These are phyloP conservation scores for Bhutanitis thaidina DNA, from an alignment of 2,888 invertebrate species.

Conservation along the genomic window DNA sequence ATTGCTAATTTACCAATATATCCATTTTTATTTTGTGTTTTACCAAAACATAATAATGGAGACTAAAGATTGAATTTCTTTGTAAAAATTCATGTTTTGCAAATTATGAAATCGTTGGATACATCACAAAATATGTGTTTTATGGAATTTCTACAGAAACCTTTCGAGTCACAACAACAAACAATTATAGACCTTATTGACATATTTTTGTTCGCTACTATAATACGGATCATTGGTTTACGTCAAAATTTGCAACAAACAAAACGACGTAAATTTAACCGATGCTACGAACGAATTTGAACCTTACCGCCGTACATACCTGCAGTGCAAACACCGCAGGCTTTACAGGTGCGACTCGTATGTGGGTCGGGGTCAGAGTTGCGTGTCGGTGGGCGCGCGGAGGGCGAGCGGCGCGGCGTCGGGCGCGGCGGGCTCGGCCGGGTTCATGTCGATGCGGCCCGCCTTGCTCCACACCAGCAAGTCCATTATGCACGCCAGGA, in stretches of 20 bases:
- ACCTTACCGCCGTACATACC: neutral
- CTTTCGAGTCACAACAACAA: neutral
- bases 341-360: slow-evolving; percentile 55
- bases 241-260: too few relatives aligned
- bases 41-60: too few relatives aligned
- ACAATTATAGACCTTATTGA: neutral
- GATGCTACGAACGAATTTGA: neutral
- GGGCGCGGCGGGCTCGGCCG: slow-evolving; percentile 45
- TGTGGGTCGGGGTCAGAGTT: slow-evolving; percentile 50
- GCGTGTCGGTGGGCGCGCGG: slow-evolving; percentile 44
- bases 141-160: too few relatives aligned
- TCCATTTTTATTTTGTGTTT: too few relatives aligned
- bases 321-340: neutral
- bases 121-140: too few relatives aligned
- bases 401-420: slow-evolving; percentile 26
- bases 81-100: too few relatives aligned
- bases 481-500: slow-evolving; percentile 93
- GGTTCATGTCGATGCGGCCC: slow-evolving; percentile 87
- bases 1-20: too few relatives aligned
- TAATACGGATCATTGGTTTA: too few relatives aligned
- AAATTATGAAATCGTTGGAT: too few relatives aligned
- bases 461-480: slow-evolving; percentile 94
- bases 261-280: neutral
- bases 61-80: too few relatives aligned
- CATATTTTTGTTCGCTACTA: neutral